These are phyloP conservation scores for Coryphaenoides rupestris DNA, from an alignment of 2,113 vertebrate genomes.

Conservation along the genomic window DNA sequence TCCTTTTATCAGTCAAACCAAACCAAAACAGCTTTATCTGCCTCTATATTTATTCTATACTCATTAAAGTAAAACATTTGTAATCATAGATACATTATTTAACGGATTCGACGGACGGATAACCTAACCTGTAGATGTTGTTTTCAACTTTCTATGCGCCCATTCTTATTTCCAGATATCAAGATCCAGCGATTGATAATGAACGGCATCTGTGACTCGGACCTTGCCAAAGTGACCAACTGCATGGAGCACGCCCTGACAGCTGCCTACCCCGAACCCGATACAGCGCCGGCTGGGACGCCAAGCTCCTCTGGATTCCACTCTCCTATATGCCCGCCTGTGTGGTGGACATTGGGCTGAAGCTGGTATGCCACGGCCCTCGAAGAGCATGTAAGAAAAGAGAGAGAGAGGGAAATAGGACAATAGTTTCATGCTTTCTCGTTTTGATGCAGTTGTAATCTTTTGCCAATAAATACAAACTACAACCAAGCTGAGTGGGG, in stretches of 20 bases:
- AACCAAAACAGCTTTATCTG: too few species aligned
- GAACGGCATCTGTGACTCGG: conserved; percentile 79
- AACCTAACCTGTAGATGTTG: not conserved
- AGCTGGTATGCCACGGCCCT: conserved; percentile 79
- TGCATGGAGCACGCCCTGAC: conserved; percentile 88
- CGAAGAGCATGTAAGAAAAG: conserved; percentile 59
- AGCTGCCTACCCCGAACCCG: conserved; percentile 80
- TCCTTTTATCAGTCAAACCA: too few species aligned
- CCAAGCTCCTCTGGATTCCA: conserved; percentile 91
- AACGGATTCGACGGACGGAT: too few species aligned
- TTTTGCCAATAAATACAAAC: conserved; percentile 9
- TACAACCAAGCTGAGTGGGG: conserved; percentile 2
- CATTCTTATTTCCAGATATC: conserved; percentile 71
- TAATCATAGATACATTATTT: too few species aligned
- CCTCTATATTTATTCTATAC: too few species aligned
- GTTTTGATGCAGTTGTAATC: conserved; percentile 3
- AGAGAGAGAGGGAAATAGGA: conserved; percentile 2
- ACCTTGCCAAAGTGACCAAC: conserved; percentile 84
- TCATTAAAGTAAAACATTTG: too few species aligned
- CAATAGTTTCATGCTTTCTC: not conserved
- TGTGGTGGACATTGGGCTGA: conserved; percentile 78
- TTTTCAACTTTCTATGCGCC: not conserved
- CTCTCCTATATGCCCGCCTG: conserved; percentile 87
- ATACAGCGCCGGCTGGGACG: conserved; percentile 93
- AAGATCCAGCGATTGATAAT: conserved; percentile 79